Base-by-base conservation (phyloP, 2,113 vertebrate genomes). In the Jacana jacana region DNA sequence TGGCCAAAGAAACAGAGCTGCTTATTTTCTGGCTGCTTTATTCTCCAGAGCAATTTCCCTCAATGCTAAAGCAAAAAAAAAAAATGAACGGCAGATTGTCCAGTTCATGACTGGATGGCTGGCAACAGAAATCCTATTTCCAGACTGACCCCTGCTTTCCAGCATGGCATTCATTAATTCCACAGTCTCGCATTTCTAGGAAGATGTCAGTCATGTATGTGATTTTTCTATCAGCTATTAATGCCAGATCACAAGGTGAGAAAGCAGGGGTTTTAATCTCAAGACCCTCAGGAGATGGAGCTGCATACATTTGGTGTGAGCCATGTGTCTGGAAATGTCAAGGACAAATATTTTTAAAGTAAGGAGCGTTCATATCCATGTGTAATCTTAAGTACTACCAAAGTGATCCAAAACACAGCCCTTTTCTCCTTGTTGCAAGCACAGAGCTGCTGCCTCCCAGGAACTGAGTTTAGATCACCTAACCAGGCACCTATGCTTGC, bases 81-180 rank as follows among this genome's bases (percentile, higher is more conserved):
- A 61, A 88, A 95, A 85, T 31, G 18, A 83, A 25, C 70, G 86
- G 82, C 61, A 80, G 95, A 96, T 94, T 97, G 96, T 97, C 97
- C 95, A 88, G 58, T 94, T 81, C 93, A 73, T 89, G 91, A 96
- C 71, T 78, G 88, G 96, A 95, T 95, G 94, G 91, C 94, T 96
- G 95, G 95, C 93, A 94, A 69, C 91, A 86, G 75, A 89, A 96
- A 90, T 86, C 92, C 93, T 70, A 81, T 96, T 96, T 95, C 88
- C 83, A 73, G 84, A 95, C 81, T 97, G 97, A 86, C 85, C 92
- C 87, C 85, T 93, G 94, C 85, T 96, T 96, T 88, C 95, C 88
- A 96, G 95, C 89, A 84, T 86, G 94, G 93, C 96, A 96, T 96
- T 95, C 97, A 96, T 97, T 97, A 97, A 97, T 97, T 97, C 97